phyloP scores from a whole-genome alignment of 2,797 vertebrate species.

The Psittacula echo region DNA sequence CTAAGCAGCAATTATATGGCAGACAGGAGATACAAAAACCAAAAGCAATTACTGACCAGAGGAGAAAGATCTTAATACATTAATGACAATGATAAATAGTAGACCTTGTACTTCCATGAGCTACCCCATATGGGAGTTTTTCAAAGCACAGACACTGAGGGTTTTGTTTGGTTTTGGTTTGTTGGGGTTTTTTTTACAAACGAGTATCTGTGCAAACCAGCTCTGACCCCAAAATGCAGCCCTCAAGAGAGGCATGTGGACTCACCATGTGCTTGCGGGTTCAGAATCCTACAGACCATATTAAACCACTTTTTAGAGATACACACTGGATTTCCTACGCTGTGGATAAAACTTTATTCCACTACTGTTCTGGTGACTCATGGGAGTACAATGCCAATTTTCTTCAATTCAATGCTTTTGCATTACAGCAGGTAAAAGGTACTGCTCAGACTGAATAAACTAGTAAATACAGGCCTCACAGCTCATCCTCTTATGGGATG shows the following conservation, averaged over 20 bases:
- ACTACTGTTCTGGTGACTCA: slow-evolving; percentile 9
- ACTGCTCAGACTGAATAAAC: not conserved
- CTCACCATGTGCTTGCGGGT: not conserved
- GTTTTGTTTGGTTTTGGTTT: not conserved
- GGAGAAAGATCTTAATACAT: not conserved
- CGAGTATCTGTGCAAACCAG: not conserved
- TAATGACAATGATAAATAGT: not conserved
- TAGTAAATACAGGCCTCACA: slow-evolving; percentile 6
- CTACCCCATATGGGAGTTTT: not conserved
- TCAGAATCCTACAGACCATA: not conserved
- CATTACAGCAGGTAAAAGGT: slow-evolving; percentile 12
- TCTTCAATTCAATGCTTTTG: not conserved
- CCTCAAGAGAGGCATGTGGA: not conserved
- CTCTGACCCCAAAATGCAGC: not conserved
- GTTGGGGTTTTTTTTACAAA: not conserved
- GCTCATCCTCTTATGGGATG: not conserved
- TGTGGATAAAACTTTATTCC: not conserved
- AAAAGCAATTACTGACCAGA: not conserved
- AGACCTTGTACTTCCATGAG: not conserved
- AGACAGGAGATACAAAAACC: not conserved
- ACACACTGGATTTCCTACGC: not conserved
- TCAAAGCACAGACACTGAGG: not conserved
- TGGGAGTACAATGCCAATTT: not conserved
- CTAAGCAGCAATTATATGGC: not conserved
- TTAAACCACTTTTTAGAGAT: not conserved